phyloP scores from a whole-genome alignment of 2,113 vertebrate genomes.

The Phrynosoma blainvillii region DNA sequence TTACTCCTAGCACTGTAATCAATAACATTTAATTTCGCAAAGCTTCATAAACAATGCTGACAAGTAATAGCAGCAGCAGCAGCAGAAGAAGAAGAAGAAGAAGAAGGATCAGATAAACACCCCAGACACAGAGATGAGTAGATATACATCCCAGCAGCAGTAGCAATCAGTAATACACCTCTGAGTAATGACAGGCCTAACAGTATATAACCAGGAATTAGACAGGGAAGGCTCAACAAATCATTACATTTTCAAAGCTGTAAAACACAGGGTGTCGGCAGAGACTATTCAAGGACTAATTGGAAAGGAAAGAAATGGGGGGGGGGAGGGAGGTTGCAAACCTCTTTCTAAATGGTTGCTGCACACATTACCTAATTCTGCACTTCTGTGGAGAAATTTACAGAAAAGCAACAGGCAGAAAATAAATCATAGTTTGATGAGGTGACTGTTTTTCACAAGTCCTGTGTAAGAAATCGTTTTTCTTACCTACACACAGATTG shows the following conservation, averaged over 20 bases:
- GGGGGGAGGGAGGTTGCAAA: neutral
- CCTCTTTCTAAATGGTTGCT: neutral
- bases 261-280: neutral
- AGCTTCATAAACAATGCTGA: conserved; percentile 17
- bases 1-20: neutral
- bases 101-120: conserved; percentile 9
- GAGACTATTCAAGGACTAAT: conserved; percentile 8
- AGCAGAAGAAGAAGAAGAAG: conserved; percentile 20
- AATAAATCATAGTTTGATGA: neutral
- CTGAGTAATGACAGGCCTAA: conserved; percentile 19
- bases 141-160: neutral
- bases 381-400: neutral
- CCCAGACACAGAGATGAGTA: conserved; percentile 13
- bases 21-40: conserved; percentile 31
- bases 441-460: neutral
- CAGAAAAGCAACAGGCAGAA: neutral
- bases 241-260: neutral
- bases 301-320: neutral
- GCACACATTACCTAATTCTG: neutral
- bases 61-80: conserved; percentile 5
- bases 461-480: neutral
- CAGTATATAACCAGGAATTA: conserved; percentile 20
- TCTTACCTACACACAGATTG: no score
- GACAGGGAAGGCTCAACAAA: conserved; percentile 10
- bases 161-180: conserved; percentile 4